Percentiles rank a stretch among this genome's conserved stretches.
Conservation (phyloP, 2,888 invertebrate genomes). For the Callyntrura sp. region DNA sequence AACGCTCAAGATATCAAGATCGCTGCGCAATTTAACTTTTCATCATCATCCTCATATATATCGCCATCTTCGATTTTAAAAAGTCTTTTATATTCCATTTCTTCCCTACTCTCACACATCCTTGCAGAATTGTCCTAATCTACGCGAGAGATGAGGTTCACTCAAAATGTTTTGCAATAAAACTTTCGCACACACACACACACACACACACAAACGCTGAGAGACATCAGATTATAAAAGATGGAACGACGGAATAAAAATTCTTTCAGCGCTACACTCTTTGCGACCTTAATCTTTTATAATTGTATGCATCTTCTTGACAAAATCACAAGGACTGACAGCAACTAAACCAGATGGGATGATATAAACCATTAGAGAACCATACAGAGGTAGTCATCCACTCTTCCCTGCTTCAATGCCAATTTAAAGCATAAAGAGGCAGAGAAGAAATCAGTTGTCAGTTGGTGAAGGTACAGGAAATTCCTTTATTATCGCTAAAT, state of each 20-base stretch:
- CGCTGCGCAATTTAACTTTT: no score
- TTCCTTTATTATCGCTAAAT: conserved; percentile 26
- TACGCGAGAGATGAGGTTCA: conserved; percentile 24
- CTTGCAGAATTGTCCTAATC: neutral
- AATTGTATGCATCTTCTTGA: conserved; percentile 40
- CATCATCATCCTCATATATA: no score
- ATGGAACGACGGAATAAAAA: conserved; percentile 26
- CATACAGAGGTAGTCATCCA: neutral
- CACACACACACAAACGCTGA: neutral
- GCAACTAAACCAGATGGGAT: conserved; percentile 28
- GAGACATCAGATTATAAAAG: conserved; percentile 7
- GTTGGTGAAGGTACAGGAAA: conserved; percentile 31
- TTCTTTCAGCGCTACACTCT: conserved; percentile 42
- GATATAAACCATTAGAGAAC: neutral
- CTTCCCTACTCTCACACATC: neutral
- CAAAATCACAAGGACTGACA: conserved; percentile 17
- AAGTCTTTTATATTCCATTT: conserved; percentile 19
- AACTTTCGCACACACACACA: neutral
- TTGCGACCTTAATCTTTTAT: conserved; percentile 41
- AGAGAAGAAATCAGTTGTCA: neutral
- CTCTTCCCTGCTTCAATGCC: neutral
- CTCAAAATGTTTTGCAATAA: conserved; percentile 26
- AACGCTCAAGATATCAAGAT: neutral
- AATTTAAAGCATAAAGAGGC: conserved; percentile 19
- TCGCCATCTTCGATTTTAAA: conserved; percentile 24